Percentiles rank a stretch among this genome's conserved stretches.
Evolutionary conservation across 2,113 vertebrate species (phyloP).

Genomic region (Lipotes vexillifer): DNA sequence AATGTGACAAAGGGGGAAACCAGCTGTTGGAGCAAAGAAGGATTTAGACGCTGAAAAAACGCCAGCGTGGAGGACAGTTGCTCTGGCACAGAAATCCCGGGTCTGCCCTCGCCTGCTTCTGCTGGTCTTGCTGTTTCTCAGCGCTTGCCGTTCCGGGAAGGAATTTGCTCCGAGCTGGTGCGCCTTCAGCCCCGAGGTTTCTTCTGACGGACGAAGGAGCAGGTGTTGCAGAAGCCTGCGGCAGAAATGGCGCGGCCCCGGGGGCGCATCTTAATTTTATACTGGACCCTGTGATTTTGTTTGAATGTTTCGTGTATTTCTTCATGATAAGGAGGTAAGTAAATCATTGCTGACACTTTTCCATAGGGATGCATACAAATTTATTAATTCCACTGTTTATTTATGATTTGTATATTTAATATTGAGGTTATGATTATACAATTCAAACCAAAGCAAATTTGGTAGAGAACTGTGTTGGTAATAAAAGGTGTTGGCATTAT

Average conservation of each 20-base stretch:
- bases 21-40: constrained; percentile 59
- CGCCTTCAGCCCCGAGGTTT: constrained; percentile 74
- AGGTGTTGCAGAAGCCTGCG: constrained; percentile 77
- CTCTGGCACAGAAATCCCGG: constrained; percentile 44
- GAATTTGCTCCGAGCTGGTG: constrained; percentile 76
- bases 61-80: constrained; percentile 53
- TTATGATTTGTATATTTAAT: background rate
- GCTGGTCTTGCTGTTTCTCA: constrained; percentile 68
- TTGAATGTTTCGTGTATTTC: constrained; percentile 35
- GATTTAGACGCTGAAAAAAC: constrained; percentile 60
- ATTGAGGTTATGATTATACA: background rate
- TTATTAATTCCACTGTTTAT: background rate
- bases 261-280: background rate
- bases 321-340: background rate
- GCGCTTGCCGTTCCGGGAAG: constrained; percentile 80
- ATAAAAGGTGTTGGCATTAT: background rate
- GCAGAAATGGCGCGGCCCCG: constrained; percentile 73
- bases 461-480: background rate
- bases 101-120: constrained; percentile 58
- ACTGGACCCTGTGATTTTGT: background rate
- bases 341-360: background rate
- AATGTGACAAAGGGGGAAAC: constrained; percentile 74
- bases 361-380: background rate
- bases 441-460: background rate
- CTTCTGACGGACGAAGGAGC: constrained; percentile 79